A percentile compares a stretch with the other conserved stretches of the same genome.
Evolutionary conservation across 2,888 invertebrate species (phyloP).

Genomic region (Ectemnius continuus): DNA sequence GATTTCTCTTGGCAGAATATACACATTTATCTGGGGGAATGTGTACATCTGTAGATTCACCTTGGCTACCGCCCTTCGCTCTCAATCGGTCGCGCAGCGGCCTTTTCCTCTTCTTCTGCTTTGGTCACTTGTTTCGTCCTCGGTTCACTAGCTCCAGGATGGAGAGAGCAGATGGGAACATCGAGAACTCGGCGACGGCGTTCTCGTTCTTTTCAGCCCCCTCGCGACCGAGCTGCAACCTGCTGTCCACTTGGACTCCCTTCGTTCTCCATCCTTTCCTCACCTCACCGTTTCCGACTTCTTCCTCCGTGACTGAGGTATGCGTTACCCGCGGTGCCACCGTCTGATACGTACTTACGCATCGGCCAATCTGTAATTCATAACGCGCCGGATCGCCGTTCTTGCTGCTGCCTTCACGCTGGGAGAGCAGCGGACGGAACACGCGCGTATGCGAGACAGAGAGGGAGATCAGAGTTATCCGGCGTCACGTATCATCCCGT

Average conservation of each 20-base stretch:
- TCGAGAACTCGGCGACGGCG: constrained; percentile 48
- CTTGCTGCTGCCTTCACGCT: constrained; percentile 62
- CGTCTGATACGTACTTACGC: constrained; percentile 58
- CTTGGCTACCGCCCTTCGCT: constrained; percentile 18
- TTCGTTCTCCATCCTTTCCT: constrained; percentile 33
- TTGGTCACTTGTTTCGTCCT: constrained; percentile 7
- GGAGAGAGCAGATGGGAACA: constrained; percentile 37
- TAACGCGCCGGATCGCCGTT: constrained; percentile 68
- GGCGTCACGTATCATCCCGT: constrained; percentile 61
- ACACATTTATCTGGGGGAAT: constrained; percentile 21
- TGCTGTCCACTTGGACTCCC: constrained; percentile 59
- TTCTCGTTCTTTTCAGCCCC: constrained; percentile 65
- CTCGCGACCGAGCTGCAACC: constrained; percentile 62
- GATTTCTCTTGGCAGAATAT: not conserved
- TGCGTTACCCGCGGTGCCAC: constrained; percentile 60
- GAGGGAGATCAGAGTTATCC: constrained; percentile 27
- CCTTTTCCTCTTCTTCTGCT: constrained; percentile 11
- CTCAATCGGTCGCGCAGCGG: constrained; percentile 1
- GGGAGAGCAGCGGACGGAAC: constrained; percentile 51
- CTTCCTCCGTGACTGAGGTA: constrained; percentile 46
- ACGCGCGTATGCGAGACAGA: constrained; percentile 23
- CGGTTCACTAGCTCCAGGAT: constrained; percentile 50
- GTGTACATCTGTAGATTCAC: constrained; percentile 29
- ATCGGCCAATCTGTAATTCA: constrained; percentile 73
- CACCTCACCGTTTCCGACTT: constrained; percentile 7